Percentiles rank a stretch among this genome's conserved stretches.
These are phyloP conservation scores for Ivindomyrus marchei DNA, from an alignment of 2,113 vertebrate genomes.

Conservation along the genomic window DNA sequence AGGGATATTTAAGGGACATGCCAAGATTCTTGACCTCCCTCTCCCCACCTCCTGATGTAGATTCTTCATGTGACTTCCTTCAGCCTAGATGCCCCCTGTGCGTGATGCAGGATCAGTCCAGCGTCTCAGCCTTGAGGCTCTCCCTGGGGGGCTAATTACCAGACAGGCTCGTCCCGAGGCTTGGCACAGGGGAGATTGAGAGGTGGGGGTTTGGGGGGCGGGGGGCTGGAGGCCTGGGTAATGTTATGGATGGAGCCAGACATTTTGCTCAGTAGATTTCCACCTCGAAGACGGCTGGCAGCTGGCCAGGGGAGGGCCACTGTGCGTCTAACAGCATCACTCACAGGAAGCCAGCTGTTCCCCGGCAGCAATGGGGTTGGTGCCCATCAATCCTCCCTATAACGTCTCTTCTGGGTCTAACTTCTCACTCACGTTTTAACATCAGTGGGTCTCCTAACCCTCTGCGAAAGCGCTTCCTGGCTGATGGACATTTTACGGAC, in stretches of 20 bases:
- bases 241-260: slow-evolving; percentile 2
- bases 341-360: slow-evolving; percentile 10
- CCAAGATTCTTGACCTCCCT: not conserved
- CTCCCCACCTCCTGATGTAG: not conserved
- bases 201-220: not conserved
- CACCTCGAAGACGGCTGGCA: slow-evolving; percentile 2
- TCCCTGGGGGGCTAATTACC: slow-evolving; percentile 8
- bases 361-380: not conserved
- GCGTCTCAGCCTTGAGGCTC: not conserved
- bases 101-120: not conserved
- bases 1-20: not conserved
- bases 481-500: not conserved
- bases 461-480: not conserved
- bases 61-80: not conserved
- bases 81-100: not conserved
- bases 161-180: not conserved
- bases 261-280: slow-evolving; percentile 3
- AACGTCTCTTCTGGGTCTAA: slow-evolving; percentile 13
- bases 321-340: not conserved
- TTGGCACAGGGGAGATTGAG: not conserved
- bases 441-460: not conserved
- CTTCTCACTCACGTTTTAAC: not conserved
- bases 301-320: not conserved
- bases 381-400: slow-evolving; percentile 3
- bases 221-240: not conserved